Evolutionary conservation across 2,888 invertebrate genomes (phyloP).

Genomic region (Sepiola atlantica): DNA sequence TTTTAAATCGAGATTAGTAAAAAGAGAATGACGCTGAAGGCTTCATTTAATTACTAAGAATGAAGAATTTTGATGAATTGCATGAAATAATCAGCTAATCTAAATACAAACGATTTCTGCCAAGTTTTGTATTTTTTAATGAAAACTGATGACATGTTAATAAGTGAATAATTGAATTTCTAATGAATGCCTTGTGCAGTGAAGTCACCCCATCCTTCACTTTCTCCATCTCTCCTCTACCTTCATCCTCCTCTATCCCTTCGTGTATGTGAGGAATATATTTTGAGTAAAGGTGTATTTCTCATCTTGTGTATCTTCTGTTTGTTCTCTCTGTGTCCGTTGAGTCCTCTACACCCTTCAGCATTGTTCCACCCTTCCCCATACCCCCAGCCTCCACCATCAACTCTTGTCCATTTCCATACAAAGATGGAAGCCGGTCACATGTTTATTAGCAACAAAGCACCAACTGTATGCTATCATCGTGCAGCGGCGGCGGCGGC

Average conservation of each 20-base stretch:
- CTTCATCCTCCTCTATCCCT: no score
- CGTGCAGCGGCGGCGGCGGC: not conserved
- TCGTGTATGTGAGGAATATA: no score
- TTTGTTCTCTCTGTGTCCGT: not conserved
- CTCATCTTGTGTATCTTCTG: not conserved
- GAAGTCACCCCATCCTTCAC: not conserved
- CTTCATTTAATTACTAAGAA: not conserved
- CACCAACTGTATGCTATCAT: not conserved
- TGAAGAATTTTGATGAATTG: not conserved
- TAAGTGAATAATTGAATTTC: not conserved
- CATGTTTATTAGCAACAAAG: not conserved
- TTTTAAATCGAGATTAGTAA: no score
- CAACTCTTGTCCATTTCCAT: slow-evolving; percentile 20
- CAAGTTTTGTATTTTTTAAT: not conserved
- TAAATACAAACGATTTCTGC: not conserved
- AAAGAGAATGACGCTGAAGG: not conserved
- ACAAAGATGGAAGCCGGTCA: not conserved
- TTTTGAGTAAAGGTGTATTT: not conserved
- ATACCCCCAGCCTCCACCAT: not conserved
- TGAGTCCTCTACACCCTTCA: not conserved
- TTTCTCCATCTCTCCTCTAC: not conserved
- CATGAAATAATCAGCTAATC: not conserved
- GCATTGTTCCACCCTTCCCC: not conserved
- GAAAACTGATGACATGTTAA: not conserved
- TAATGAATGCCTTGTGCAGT: not conserved